Conservation (phyloP, 2,888 invertebrate species). For the Pollenia angustigena region DNA sequence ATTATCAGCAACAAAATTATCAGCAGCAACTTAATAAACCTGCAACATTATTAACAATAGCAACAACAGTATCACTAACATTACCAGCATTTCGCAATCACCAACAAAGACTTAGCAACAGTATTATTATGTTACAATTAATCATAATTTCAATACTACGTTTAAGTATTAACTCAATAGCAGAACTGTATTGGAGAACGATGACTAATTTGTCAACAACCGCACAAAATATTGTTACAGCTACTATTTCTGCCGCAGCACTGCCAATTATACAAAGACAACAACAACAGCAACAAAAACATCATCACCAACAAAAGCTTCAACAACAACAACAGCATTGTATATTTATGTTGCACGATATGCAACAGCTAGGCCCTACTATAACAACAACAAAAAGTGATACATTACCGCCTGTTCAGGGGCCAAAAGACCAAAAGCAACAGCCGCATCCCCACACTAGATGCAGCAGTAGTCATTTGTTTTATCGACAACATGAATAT, state of each 20-base stretch:
- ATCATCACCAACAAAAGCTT: conserved; percentile 67
- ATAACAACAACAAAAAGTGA: conserved; percentile 66
- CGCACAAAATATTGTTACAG: conserved; percentile 64
- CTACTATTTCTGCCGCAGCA: conserved; percentile 69
- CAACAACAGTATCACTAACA: conserved; percentile 53
- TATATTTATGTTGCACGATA: conserved; percentile 79
- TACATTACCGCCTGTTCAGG: background rate
- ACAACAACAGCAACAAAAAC: conserved; percentile 27
- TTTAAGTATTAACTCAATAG: conserved; percentile 72
- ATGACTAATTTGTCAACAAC: conserved; percentile 65
- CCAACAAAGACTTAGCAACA: conserved; percentile 66
- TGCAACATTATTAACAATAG: conserved; percentile 34
- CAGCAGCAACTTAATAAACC: conserved; percentile 51
- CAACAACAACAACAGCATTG: conserved; percentile 67
- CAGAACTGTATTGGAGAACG: conserved; percentile 68
- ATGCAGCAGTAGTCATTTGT: conserved; percentile 33
- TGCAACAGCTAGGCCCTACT: conserved; percentile 53
- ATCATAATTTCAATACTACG: conserved; percentile 61
- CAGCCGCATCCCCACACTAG: conserved; percentile 67
- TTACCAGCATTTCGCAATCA: conserved; percentile 30
- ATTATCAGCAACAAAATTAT: conserved; percentile 59
- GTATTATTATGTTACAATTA: conserved; percentile 62
- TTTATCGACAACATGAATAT: conserved; percentile 43
- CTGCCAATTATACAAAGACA: conserved; percentile 70
- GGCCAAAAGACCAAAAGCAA: conserved; percentile 50